Base-by-base conservation (phyloP, 2,113 vertebrate genomes). In the Petaurus breviceps region DNA sequence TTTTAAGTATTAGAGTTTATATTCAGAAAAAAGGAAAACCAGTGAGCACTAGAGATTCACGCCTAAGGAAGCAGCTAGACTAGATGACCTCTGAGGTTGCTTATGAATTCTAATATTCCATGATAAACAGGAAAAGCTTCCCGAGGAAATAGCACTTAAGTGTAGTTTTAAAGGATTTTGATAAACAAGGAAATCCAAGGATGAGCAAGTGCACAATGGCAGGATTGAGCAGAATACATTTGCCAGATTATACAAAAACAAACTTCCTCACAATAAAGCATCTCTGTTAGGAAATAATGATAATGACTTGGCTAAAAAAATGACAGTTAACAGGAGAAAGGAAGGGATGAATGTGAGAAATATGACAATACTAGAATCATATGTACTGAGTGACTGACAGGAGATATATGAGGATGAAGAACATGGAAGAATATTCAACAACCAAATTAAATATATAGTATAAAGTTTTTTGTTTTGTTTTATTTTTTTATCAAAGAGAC, bases 231-330 rank as follows among this genome's bases (percentile, higher is more conserved):
- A 16, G 51, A 51, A 6, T 4, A 19, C 8, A 25, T 0, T 24
- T 9, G 26, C 0, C 6, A 26, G 14, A 50, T 25, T 50, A 50
- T 0, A 0, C 2, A 77, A 90, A 57, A 22, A 52, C 37, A 0
- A 4, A 1, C 37, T 50, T 43, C 46, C 52, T 51, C 55, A 24
- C 26, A 46, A 25, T 77, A 91, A 53, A 55, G 49, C 54, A 3
- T 24, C 90, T 61, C 19, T 0, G 0, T 1, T 19, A 11, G 77
- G 4, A 8, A 51, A 51, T 6, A 1, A 9, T 31, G 51, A 57
- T 37, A 49, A 49, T 49, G 47, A 49, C n/a, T 84, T 22, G n/a
- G n/a, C 37, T 84, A 23, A n/a, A 84, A 84, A 84, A 37, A n/a
- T 43, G 68, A 2, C 6, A 84, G 19, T 68, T 14, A 68, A 68